A percentile compares a stretch with the other conserved stretches of the same genome.
Conservation (phyloP, 2,113 vertebrate species). For the Scatophagus argus region DNA sequence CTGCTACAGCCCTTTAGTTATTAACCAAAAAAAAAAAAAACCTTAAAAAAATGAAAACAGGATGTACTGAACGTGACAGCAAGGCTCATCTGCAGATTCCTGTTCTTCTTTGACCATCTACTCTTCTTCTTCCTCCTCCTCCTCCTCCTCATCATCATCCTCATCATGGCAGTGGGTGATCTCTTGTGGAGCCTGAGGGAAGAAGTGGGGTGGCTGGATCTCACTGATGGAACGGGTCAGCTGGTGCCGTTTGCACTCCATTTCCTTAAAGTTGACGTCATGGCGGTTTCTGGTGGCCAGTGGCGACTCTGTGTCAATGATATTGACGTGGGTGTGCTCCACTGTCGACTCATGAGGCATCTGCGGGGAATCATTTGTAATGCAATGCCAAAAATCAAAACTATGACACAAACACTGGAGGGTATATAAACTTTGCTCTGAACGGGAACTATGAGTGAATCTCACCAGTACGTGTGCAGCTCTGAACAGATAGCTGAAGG, state of each 20-base stretch:
- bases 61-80: neutral
- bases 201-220: constrained; percentile 95
- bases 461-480: constrained; percentile 94
- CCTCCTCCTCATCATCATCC: constrained; percentile 96
- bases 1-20: neutral
- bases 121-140: constrained; percentile 84
- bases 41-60: neutral
- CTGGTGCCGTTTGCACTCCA: constrained; percentile 90
- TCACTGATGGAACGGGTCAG: constrained; percentile 95
- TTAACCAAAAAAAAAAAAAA: neutral
- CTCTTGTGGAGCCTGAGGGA: constrained; percentile 93
- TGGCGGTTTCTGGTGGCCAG: constrained; percentile 93
- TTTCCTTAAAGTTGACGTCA: constrained; percentile 89
- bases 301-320: constrained; percentile 89
- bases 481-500: constrained; percentile 97
- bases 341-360: constrained; percentile 98
- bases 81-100: neutral
- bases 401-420: neutral
- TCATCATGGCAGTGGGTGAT: constrained; percentile 98
- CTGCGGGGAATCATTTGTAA: constrained; percentile 67
- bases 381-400: neutral
- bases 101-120: no score
- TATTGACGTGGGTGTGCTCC: constrained; percentile 90
- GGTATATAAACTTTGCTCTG: neutral
- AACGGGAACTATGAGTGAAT: neutral